These are phyloP conservation scores for Cistogaster globosa DNA, from an alignment of 2,888 invertebrate genomes.

Conservation along the genomic window DNA sequence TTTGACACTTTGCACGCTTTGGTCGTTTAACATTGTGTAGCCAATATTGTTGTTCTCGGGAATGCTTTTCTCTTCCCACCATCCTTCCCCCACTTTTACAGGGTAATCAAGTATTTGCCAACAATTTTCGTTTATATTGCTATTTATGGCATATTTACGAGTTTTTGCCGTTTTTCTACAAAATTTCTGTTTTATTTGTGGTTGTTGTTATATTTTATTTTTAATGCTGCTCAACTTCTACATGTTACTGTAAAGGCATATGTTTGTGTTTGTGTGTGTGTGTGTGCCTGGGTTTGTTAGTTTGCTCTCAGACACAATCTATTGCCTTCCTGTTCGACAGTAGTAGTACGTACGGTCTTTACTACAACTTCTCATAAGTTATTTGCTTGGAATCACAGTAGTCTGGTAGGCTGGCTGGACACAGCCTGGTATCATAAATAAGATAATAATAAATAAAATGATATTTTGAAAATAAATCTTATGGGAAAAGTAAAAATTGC, in stretches of 20 bases:
- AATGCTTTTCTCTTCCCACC: not conserved
- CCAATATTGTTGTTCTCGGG: not conserved
- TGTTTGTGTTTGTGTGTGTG: slow-evolving; percentile 6
- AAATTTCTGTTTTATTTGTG: slow-evolving; percentile 48
- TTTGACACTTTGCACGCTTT: slow-evolving; percentile 65
- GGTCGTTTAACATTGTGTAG: slow-evolving; percentile 48
- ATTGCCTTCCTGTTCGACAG: slow-evolving; percentile 48
- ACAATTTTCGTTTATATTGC: slow-evolving; percentile 59
- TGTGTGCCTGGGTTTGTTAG: not conserved
- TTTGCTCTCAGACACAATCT: slow-evolving; percentile 24
- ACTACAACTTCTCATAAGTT: slow-evolving; percentile 9
- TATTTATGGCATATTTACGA: slow-evolving; percentile 70
- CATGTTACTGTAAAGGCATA: not conserved
- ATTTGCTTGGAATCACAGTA: slow-evolving; percentile 22
- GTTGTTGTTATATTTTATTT: not conserved
- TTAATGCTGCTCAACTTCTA: too few relatives aligned
- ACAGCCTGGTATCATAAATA: slow-evolving; percentile 17
- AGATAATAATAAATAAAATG: slow-evolving; percentile 17
- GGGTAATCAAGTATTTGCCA: slow-evolving; percentile 59
- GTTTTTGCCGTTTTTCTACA: slow-evolving; percentile 58
- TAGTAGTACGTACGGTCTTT: too few relatives aligned
- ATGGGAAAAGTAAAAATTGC: slow-evolving; percentile 31
- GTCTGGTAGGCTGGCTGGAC: not conserved
- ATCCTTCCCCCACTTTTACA: not conserved
- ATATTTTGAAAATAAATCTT: slow-evolving; percentile 26